Conservation (phyloP, 2,888 invertebrate genomes). For the Agonopterix arenella region DNA sequence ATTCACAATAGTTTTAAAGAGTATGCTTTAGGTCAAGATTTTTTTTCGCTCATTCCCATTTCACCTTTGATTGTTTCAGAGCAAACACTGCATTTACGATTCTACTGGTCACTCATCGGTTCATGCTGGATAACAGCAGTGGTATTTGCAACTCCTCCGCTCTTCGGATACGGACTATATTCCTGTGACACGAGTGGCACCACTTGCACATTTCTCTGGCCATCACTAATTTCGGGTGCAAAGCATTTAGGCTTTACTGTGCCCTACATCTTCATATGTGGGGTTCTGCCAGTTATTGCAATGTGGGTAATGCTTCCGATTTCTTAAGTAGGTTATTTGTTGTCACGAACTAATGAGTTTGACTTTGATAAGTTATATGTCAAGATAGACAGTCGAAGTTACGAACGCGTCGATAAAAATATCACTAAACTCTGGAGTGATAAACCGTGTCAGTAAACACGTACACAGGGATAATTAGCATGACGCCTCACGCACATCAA, state of each 20-base stretch:
- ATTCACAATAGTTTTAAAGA: too few species aligned
- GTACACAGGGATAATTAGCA: too few species aligned
- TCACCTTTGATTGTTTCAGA: conserved; percentile 40
- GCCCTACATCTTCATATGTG: conserved; percentile 59
- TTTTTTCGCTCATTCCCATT: too few species aligned
- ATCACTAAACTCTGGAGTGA: too few species aligned
- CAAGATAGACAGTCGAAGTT: too few species aligned
- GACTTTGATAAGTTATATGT: neutral
- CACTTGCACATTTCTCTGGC: conserved; percentile 66
- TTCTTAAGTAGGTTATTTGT: neutral
- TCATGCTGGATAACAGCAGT: conserved; percentile 58
- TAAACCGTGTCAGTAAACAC: too few species aligned
- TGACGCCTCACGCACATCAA: too few species aligned
- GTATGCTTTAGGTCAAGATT: too few species aligned
- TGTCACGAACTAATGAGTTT: too few species aligned
- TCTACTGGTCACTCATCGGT: conserved; percentile 61
- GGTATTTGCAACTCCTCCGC: conserved; percentile 62
- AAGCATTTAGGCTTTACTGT: conserved; percentile 62
- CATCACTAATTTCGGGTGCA: conserved; percentile 45
- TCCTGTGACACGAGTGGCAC: conserved; percentile 71
- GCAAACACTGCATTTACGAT: conserved; percentile 51
- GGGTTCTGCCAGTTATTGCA: conserved; percentile 54
- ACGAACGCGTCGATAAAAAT: too few species aligned
- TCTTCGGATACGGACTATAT: conserved; percentile 68
- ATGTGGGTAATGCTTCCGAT: conserved; percentile 47